Evolutionary conservation across 2,797 vertebrate genomes (phyloP).

Genomic region (Scomberomorus guttatus): DNA sequence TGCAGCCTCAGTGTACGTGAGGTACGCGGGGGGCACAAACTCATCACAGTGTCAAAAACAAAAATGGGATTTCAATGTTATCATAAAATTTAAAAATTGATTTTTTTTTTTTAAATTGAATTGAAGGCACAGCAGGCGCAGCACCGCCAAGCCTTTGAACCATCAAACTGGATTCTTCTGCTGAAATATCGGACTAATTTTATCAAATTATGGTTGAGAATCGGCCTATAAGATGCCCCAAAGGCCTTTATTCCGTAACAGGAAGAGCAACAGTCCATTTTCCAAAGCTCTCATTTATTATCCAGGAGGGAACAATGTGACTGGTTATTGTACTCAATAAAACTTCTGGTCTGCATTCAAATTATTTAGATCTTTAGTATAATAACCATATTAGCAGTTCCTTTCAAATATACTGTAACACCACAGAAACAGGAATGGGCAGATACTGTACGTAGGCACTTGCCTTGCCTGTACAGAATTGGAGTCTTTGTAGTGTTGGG

Average conservation of each 20-base stretch:
- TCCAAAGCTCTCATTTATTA: conserved; percentile 1
- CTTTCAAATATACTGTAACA: background rate
- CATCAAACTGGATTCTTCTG: conserved; percentile 14
- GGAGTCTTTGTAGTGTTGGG: background rate
- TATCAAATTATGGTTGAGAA: conserved; percentile 8
- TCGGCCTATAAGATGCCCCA: conserved; percentile 8
- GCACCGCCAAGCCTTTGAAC: background rate
- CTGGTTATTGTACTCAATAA: conserved; percentile 6
- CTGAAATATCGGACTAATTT: conserved; percentile 24
- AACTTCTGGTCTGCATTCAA: background rate
- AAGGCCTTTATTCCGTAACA: background rate
- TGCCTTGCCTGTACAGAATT: background rate
- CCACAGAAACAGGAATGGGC: conserved; percentile 5
- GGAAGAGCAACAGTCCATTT: conserved; percentile 4
- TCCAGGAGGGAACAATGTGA: conserved; percentile 4
- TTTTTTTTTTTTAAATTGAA: conserved; percentile 37
- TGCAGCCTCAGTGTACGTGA: background rate
- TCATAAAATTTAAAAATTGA: background rate
- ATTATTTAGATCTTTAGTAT: background rate
- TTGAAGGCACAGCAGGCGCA: conserved; percentile 1
- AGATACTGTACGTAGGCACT: background rate
- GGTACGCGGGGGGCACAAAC: background rate
- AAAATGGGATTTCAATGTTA: conserved; percentile 30
- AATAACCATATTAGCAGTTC: conserved; percentile 2
- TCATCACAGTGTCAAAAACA: background rate